Percentiles rank a stretch among this genome's conserved stretches.
phyloP scores from a whole-genome alignment of 2,797 vertebrate species.

The Acanthurus tractus region DNA sequence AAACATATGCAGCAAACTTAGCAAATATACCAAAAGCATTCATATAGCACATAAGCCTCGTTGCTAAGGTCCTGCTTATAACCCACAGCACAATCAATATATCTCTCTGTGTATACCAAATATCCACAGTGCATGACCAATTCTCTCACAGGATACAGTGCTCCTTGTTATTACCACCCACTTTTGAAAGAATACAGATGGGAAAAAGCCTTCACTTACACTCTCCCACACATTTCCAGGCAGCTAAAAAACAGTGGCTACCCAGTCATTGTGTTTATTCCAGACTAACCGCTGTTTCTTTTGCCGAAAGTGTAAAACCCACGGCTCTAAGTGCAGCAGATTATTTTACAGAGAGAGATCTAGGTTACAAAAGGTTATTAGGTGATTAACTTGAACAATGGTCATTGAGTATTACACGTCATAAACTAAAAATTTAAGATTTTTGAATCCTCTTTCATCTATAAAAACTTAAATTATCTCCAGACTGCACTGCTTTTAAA shows the following conservation, averaged over 20 bases:
- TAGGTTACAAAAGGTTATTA: not conserved
- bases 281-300: constrained; percentile 20
- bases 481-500: not conserved
- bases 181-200: constrained; percentile 27
- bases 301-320: constrained; percentile 7
- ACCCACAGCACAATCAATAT: not conserved
- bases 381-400: constrained; percentile 9
- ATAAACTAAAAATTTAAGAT: not conserved
- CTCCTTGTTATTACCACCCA: constrained; percentile 44
- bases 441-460: not conserved
- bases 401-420: not conserved
- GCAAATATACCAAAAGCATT: not conserved
- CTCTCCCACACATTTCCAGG: constrained; percentile 25
- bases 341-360: not conserved
- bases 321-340: not conserved
- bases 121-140: constrained; percentile 1
- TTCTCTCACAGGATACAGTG: constrained; percentile 20
- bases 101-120: constrained; percentile 14
- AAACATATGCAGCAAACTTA: not conserved
- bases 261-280: constrained; percentile 24
- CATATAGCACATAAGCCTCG: not conserved
- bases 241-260: constrained; percentile 27
- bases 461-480: not conserved
- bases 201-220: constrained; percentile 31
- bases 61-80: not conserved